Percentiles rank a stretch among this genome's conserved stretches.
These are phyloP conservation scores for Mesocricetus auratus DNA, from an alignment of 2,113 vertebrate species.

Conservation along the genomic window DNA sequence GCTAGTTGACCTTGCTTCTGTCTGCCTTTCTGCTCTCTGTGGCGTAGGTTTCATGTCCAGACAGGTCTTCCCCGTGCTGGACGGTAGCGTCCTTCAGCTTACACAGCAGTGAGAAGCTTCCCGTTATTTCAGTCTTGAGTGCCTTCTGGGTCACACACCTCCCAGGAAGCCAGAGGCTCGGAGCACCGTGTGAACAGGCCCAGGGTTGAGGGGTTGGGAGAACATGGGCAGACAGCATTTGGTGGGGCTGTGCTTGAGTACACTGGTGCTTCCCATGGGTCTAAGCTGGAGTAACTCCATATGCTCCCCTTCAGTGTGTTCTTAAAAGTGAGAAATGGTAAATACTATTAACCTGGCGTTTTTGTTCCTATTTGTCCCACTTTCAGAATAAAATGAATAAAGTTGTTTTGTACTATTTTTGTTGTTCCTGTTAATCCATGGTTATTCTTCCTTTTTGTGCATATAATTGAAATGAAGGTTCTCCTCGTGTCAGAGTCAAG, in stretches of 20 bases:
- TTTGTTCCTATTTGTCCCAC: slow-evolving; percentile 30
- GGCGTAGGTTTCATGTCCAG: neutral
- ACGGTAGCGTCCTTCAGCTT: neutral
- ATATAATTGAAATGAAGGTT: slow-evolving; percentile 76
- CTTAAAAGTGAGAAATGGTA: neutral
- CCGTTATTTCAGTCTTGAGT: neutral
- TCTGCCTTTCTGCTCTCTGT: neutral
- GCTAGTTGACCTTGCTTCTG: neutral
- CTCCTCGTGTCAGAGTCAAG: slow-evolving; percentile 83
- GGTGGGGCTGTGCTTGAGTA: neutral
- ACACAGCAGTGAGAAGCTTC: neutral
- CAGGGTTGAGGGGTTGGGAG: neutral
- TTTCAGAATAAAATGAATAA: slow-evolving; percentile 48
- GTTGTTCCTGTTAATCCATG: neutral
- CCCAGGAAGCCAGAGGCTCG: neutral
- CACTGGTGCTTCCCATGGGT: neutral
- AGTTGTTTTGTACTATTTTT: slow-evolving; percentile 46
- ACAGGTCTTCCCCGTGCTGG: neutral
- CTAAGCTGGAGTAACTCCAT: neutral
- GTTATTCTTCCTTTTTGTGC: neutral
- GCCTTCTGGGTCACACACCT: neutral
- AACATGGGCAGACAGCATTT: neutral
- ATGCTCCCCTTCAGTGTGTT: neutral
- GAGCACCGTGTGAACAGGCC: neutral
- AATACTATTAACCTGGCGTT: slow-evolving; percentile 1